Conservation (phyloP, 2,113 vertebrate species). For the Rhodinocichla rosea region DNA sequence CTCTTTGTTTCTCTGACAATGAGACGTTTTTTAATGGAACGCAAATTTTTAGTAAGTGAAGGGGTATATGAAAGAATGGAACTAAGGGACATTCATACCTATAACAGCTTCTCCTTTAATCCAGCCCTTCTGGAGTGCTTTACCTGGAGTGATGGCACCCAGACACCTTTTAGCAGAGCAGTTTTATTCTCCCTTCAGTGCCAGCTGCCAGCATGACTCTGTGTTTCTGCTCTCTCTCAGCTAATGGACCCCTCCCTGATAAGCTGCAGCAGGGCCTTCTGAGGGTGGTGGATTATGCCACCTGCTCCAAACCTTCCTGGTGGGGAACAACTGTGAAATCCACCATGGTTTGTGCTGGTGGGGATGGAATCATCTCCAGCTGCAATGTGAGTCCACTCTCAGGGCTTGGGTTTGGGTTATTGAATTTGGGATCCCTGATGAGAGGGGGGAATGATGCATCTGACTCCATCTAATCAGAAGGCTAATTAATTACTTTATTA, state of each 20-base stretch:
- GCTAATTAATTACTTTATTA: too few species aligned
- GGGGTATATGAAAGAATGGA: not conserved
- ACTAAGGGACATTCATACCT: not conserved
- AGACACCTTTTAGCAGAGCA: not conserved
- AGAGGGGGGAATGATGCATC: too few species aligned
- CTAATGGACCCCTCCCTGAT: constrained; percentile 33
- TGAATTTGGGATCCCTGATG: too few species aligned
- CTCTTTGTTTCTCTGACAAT: not conserved
- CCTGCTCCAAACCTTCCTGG: constrained; percentile 54
- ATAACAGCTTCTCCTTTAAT: not conserved
- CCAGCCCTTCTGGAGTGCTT: not conserved
- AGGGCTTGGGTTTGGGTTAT: not conserved
- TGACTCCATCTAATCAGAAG: too few species aligned
- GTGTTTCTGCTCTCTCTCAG: constrained; percentile 27
- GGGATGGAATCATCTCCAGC: constrained; percentile 65
- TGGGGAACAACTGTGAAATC: constrained; percentile 63
- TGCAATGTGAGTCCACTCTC: constrained; percentile 55
- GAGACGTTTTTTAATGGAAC: not conserved
- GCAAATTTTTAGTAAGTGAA: not conserved
- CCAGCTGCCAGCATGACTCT: not conserved
- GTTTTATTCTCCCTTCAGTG: not conserved
- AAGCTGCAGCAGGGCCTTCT: constrained; percentile 67
- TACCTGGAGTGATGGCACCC: not conserved
- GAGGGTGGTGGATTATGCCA: constrained; percentile 62
- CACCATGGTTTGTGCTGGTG: constrained; percentile 71